Evolutionary conservation across 2,113 vertebrate species (phyloP).

Genomic region (Bos taurus): ARS-UCD2.0 NC_037333.1:88505001-88505500

Average conservation of each 20-base stretch:
- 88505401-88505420: background rate
- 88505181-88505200: background rate
- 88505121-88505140: background rate
- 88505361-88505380: background rate
- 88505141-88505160: background rate
- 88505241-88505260: background rate
- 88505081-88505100: background rate
- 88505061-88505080: background rate
- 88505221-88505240: background rate
- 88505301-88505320: background rate
- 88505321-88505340: background rate
- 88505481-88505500: background rate
- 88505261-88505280: background rate
- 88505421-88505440: background rate
- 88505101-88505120: background rate
- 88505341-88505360: background rate
- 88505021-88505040: background rate
- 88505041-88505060: background rate
- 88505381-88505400: background rate
- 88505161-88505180: background rate
- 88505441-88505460: background rate
- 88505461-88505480: background rate
- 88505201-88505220: background rate
- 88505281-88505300: background rate
- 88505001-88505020: background rate